Evolutionary conservation across 2,113 vertebrate genomes (phyloP).

Genomic region (Opisthocomus hoazin): DNA sequence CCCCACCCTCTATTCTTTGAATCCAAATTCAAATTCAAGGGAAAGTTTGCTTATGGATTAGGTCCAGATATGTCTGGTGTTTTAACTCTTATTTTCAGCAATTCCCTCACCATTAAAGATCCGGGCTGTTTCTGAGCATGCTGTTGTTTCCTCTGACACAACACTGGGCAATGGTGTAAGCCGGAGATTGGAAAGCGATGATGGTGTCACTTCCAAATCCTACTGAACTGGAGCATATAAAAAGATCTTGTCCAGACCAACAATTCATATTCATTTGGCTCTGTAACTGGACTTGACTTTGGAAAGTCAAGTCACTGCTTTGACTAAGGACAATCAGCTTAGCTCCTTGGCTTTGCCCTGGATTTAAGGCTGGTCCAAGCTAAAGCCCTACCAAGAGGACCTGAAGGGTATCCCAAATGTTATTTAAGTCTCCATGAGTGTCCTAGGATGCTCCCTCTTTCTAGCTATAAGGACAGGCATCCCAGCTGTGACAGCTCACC

Average conservation of each 20-base stretch:
- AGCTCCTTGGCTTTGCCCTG: background rate
- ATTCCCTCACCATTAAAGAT: background rate
- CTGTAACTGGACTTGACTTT: background rate
- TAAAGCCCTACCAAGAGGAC: background rate
- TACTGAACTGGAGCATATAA: background rate
- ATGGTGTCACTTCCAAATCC: background rate
- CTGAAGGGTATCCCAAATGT: background rate
- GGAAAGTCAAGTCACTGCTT: background rate
- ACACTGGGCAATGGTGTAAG: background rate
- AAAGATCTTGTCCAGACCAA: background rate
- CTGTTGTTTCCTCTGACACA: background rate
- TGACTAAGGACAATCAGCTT: background rate
- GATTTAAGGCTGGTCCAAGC: background rate
- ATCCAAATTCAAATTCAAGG: constrained; percentile 7
- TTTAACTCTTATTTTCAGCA: background rate
- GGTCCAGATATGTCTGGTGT: background rate
- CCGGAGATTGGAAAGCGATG: background rate
- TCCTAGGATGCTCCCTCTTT: background rate
- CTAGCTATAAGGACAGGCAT: background rate
- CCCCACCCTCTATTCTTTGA: background rate
- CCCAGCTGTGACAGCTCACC: background rate
- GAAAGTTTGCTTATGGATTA: constrained; percentile 21
- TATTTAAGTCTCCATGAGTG: background rate
- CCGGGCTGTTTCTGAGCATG: background rate
- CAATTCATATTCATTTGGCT: background rate